Evolutionary conservation across 2,113 vertebrate genomes (phyloP), one percentile per base, ranked within the genome.

Genomic region (Ictalurus punctatus): DNA sequence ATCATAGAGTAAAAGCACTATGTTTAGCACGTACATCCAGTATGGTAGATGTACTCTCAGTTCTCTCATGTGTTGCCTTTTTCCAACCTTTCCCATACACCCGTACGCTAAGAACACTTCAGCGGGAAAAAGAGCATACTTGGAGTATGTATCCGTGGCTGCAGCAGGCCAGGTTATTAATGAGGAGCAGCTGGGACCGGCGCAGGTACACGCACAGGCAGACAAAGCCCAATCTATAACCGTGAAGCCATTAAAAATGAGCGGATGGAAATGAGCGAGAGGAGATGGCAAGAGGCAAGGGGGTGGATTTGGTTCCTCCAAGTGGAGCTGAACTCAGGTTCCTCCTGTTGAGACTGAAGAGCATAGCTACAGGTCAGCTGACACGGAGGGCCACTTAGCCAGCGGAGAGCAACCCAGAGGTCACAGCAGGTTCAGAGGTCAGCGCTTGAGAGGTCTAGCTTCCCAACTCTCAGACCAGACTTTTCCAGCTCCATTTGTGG

Each of bases 161-260:
- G 87, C 91, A 89, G 91, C 91, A 19, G 92, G 92, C 93, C 92
- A 89, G 84, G 94, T 96, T 96, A 96, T 96, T 96, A 96, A 96
- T 96, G 95, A 95, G 94, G 92, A 95, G 94, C 96, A 96, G 96
- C 95, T 96, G 96, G 95, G 95, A 95, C 94, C 93, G 89, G 93
- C 92, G 94, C 95, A 95, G 95, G 95, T 95, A 96, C 95, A 95
- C 91, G 94, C 93, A 91, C 94, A 94, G 91, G 92, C 94, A 96
- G 96, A 96, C 95, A 95, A 96, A 96, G 95, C 92, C 94, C 94
- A 95, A 96, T 96, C 95, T 95, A 96, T 96, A 96, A 96, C 95
- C 95, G 94, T 94, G 94, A 95, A 95, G 94, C 95, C 91, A 94
- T 96, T 95, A 96, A 94, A 95, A 96, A 96, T 90, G 95, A 96